These are phyloP conservation scores for Cynoglossus semilaevis DNA, from an alignment of 2,113 vertebrate species.

Conservation along the genomic window DNA sequence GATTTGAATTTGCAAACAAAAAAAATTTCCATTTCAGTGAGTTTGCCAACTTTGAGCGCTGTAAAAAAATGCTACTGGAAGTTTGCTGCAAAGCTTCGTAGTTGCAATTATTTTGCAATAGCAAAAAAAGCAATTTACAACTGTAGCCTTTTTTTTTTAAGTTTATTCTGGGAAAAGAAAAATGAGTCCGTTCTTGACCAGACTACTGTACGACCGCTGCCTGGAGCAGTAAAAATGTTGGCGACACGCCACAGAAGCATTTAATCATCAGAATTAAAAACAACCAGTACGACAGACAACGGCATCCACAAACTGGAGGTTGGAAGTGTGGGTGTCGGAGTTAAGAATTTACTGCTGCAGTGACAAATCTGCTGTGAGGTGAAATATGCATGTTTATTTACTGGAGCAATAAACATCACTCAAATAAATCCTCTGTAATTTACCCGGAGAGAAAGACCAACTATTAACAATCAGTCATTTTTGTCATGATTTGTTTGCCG, in stretches of 20 bases:
- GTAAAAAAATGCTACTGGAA: slow-evolving; percentile 35
- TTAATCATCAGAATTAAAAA: slow-evolving; percentile 19
- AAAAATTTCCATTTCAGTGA: slow-evolving; percentile 18
- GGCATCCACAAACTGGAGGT: slow-evolving; percentile 3
- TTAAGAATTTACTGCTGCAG: not conserved
- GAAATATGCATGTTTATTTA: not conserved
- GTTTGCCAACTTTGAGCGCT: slow-evolving; percentile 21
- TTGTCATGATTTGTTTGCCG: not conserved
- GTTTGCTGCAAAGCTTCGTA: slow-evolving; percentile 17
- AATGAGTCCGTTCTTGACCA: slow-evolving; percentile 24
- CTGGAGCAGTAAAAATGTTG: slow-evolving; percentile 30
- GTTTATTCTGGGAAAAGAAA: slow-evolving; percentile 30
- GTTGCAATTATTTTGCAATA: slow-evolving; percentile 40
- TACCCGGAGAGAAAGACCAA: not conserved
- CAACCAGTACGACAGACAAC: slow-evolving; percentile 7
- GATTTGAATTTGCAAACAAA: not conserved
- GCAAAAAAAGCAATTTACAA: slow-evolving; percentile 47
- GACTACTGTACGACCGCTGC: slow-evolving; percentile 13
- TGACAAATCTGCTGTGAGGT: not conserved
- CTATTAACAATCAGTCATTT: not conserved
- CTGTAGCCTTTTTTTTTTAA: slow-evolving; percentile 9
- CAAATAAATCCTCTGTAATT: not conserved
- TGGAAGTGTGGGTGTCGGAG: not conserved
- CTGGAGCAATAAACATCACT: not conserved
- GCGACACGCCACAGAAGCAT: slow-evolving; percentile 17